Evolutionary conservation across 1,140 invertebrate genomes (phyloP).

Genomic region (Achatina immaculata): DNA sequence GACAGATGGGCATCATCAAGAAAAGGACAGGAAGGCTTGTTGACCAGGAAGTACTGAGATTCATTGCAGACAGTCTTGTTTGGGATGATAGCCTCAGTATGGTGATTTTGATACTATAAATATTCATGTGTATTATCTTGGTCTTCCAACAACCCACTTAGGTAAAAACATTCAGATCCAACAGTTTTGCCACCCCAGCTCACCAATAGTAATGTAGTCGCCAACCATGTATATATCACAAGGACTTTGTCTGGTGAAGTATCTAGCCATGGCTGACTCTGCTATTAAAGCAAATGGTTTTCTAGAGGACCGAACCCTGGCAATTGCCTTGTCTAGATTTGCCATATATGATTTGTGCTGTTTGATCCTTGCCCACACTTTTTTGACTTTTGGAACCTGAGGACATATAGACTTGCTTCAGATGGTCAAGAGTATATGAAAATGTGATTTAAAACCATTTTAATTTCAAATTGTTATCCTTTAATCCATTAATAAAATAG

Average conservation of each 20-base stretch:
- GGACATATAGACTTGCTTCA: too few species aligned
- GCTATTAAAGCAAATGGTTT: constrained; percentile 96
- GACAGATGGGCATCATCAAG: too few species aligned
- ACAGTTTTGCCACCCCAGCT: too few species aligned
- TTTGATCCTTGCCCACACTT: constrained; percentile 35
- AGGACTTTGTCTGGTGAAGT: constrained; percentile 43
- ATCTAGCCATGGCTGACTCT: constrained; percentile 87
- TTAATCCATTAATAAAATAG: too few species aligned
- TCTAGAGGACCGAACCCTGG: constrained; percentile 44
- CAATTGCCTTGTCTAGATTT: constrained; percentile 48
- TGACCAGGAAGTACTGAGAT: too few species aligned
- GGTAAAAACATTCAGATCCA: not conserved
- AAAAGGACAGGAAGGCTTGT: too few species aligned
- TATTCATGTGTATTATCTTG: not conserved
- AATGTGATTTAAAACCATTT: too few species aligned
- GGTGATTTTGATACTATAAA: not conserved
- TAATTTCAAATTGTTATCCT: too few species aligned
- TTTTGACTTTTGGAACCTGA: constrained; percentile 28
- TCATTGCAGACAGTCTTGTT: too few species aligned
- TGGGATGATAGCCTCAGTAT: too few species aligned
- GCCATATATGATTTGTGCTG: constrained; percentile 32
- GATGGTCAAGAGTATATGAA: too few species aligned
- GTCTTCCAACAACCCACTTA: not conserved
- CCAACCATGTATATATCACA: constrained; percentile 51
- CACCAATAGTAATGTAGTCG: constrained; percentile 39